Conservation (phyloP, 2,113 vertebrate genomes). For the Colistium nudipinnis region DNA sequence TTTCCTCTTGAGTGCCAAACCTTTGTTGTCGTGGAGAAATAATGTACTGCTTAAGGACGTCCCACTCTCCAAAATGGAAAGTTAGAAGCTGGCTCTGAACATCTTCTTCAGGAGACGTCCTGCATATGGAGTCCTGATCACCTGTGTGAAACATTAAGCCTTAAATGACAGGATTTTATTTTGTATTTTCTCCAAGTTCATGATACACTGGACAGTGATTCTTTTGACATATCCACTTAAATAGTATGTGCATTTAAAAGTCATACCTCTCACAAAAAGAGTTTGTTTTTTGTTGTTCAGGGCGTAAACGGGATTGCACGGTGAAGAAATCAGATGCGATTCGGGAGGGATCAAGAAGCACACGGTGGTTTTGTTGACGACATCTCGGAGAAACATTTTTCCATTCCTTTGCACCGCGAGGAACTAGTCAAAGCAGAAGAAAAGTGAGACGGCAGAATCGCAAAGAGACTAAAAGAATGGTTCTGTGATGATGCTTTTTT, state of each 20-base stretch:
- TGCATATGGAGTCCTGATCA: slow-evolving; percentile 33
- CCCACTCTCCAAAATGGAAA: slow-evolving; percentile 56
- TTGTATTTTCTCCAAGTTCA: not conserved
- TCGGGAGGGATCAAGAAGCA: slow-evolving; percentile 78
- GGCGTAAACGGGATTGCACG: slow-evolving; percentile 83
- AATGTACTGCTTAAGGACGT: slow-evolving; percentile 37
- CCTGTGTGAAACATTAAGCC: slow-evolving; percentile 44
- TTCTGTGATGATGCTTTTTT: not conserved
- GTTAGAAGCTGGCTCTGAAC: slow-evolving; percentile 62
- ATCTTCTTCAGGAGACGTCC: not conserved
- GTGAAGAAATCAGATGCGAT: slow-evolving; percentile 49
- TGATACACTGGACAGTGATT: not conserved
- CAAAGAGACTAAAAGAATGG: not conserved
- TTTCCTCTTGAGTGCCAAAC: slow-evolving; percentile 47
- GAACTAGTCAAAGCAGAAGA: slow-evolving; percentile 70
- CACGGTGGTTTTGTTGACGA: slow-evolving; percentile 65
- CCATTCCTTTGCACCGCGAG: slow-evolving; percentile 83
- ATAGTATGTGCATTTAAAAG: not conserved
- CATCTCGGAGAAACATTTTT: slow-evolving; percentile 81
- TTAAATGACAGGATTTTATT: not conserved
- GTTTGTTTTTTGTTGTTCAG: slow-evolving; percentile 73
- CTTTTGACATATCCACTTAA: not conserved
- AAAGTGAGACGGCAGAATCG: not conserved
- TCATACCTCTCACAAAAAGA: slow-evolving; percentile 84
- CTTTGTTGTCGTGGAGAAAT: slow-evolving; percentile 28